A percentile compares a stretch with the other conserved stretches of the same genome.
Evolutionary conservation across 2,797 vertebrate species (phyloP).

Genomic region (Syngnathus rostellatus): DNA sequence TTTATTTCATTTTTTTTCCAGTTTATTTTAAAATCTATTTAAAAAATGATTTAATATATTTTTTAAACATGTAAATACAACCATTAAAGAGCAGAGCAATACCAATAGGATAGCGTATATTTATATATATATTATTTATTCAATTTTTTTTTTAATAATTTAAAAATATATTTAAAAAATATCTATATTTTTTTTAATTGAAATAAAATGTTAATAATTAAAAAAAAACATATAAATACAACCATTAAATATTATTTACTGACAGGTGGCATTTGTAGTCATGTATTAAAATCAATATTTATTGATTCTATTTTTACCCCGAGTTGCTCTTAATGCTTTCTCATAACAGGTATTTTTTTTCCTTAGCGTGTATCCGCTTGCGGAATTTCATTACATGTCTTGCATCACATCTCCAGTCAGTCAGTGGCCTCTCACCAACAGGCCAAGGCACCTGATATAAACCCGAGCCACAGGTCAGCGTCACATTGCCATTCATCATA

Average conservation of each 20-base stretch:
- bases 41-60: no score
- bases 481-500: constrained; percentile 30
- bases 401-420: constrained; percentile 15
- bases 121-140: no score
- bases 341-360: constrained; percentile 32
- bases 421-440: constrained; percentile 28
- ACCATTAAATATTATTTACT: not conserved
- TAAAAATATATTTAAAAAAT: no score
- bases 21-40: no score
- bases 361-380: constrained; percentile 1
- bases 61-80: no score
- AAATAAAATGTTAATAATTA: no score
- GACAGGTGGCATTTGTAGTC: not conserved
- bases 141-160: no score
- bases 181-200: no score
- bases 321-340: constrained; percentile 11
- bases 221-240: not conserved
- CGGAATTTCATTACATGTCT: constrained; percentile 12
- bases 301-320: constrained; percentile 8
- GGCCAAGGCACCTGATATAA: constrained; percentile 13
- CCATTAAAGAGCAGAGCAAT: no score
- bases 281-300: not conserved
- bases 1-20: not conserved
- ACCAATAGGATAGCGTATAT: no score
- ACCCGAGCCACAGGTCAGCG: constrained; percentile 25